A percentile compares a stretch with the other conserved stretches of the same genome.
These are phyloP conservation scores for Phoebastria nigripes DNA, from an alignment of 2,797 vertebrate genomes.

Conservation along the genomic window DNA sequence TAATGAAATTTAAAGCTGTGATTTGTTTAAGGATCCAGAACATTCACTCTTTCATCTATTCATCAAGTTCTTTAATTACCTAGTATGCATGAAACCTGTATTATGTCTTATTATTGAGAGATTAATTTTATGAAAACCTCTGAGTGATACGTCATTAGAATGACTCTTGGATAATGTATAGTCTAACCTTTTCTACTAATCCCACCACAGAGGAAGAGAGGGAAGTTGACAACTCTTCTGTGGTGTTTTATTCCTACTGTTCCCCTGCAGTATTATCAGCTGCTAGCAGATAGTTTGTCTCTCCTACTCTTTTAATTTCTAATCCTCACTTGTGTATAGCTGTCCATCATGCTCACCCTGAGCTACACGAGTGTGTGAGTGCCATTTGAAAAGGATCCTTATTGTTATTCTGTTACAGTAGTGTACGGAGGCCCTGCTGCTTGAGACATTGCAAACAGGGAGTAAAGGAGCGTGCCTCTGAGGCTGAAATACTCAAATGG, in stretches of 20 bases:
- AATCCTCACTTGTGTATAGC: neutral
- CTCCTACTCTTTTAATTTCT: neutral
- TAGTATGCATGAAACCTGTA: slow-evolving; percentile 54
- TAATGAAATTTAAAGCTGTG: slow-evolving; percentile 67
- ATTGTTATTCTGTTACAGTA: neutral
- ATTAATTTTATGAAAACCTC: slow-evolving; percentile 65
- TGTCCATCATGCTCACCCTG: neutral
- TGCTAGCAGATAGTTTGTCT: slow-evolving; percentile 7
- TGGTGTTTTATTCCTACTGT: neutral
- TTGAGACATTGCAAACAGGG: neutral
- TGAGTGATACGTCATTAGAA: slow-evolving; percentile 56
- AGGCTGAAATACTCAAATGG: neutral
- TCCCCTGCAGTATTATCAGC: slow-evolving; percentile 19
- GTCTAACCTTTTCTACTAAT: slow-evolving; percentile 59
- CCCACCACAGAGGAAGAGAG: neutral
- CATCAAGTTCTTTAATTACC: slow-evolving; percentile 62
- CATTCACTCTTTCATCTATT: slow-evolving; percentile 62
- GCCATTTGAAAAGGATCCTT: neutral
- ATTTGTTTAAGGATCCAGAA: slow-evolving; percentile 66
- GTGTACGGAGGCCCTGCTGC: neutral
- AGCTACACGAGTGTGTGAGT: neutral
- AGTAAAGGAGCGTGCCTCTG: accelerated
- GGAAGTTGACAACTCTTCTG: slow-evolving; percentile 9
- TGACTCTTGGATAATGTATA: slow-evolving; percentile 52
- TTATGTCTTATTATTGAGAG: slow-evolving; percentile 68